Conservation (phyloP, 2,888 invertebrate genomes). For the Urechis unicinctus region DNA sequence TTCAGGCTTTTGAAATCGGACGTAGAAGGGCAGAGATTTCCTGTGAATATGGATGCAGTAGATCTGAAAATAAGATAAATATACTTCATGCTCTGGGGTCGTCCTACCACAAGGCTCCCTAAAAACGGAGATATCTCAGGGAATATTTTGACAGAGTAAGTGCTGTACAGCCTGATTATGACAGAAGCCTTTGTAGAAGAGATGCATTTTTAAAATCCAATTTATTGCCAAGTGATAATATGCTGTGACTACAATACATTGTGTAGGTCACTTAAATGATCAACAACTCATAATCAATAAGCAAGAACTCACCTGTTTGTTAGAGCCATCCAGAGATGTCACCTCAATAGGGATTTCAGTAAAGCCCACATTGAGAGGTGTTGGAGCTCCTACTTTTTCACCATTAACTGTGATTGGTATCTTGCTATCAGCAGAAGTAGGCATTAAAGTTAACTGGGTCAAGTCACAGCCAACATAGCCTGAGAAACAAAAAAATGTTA, state of each 20-base stretch:
- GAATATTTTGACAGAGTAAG: no score
- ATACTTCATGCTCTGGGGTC: no score
- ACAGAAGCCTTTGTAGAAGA: no score
- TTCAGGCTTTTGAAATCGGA: conserved; percentile 31
- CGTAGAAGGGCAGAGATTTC: conserved; percentile 39
- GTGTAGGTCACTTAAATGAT: no score
- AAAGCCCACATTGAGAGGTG: conserved; percentile 36
- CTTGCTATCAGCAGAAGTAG: conserved; percentile 38
- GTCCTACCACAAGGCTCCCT: no score
- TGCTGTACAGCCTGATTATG: no score
- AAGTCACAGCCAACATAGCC: conserved; percentile 37
- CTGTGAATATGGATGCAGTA: conserved; percentile 32
- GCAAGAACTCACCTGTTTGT: conserved; percentile 30
- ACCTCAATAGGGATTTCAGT: conserved; percentile 36
- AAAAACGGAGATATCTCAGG: no score
- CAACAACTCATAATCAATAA: neutral
- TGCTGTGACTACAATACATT: no score
- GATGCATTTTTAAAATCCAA: neutral
- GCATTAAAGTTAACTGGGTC: conserved; percentile 27
- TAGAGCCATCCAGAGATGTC: conserved; percentile 44
- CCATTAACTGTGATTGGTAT: conserved; percentile 32
- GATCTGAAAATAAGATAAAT: conserved; percentile 25
- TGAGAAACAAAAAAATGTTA: conserved; percentile 13
- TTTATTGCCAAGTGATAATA: neutral
- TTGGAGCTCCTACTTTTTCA: conserved; percentile 27